phyloP scores from a whole-genome alignment of 35 echinoderm and acorn worm genomes.

The Holothuria glaberrima region DNA sequence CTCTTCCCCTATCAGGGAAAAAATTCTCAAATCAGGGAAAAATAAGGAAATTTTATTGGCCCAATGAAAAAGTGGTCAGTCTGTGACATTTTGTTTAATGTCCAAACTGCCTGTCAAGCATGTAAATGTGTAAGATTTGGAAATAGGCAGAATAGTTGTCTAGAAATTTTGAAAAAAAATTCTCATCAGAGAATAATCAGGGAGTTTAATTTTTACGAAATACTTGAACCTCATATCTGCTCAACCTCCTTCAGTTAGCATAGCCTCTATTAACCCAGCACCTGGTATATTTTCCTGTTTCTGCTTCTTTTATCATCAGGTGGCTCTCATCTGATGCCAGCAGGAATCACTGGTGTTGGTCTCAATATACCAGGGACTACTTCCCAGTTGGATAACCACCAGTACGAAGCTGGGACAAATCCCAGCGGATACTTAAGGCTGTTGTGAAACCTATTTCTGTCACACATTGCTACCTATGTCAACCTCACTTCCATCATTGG shows the following conservation, averaged over 20 bases:
- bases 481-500: neutral
- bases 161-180: no score
- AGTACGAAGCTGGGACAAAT: neutral
- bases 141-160: neutral
- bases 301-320: neutral
- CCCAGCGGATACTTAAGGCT: conserved; percentile 2
- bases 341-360: conserved; percentile 41
- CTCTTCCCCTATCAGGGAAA: no score
- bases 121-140: no score
- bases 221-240: no score
- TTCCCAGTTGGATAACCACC: conserved; percentile 30
- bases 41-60: no score
- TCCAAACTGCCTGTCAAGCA: no score
- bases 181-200: no score
- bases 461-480: neutral
- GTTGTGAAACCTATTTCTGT: neutral
- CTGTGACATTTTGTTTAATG: neutral
- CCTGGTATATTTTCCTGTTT: no score
- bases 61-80: neutral
- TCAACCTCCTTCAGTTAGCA: no score
- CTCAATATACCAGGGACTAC: conserved; percentile 14
- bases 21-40: neutral
- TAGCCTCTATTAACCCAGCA: no score
- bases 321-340: conserved; percentile 33
- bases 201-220: no score